Evolutionary conservation across 2,797 vertebrate genomes (phyloP).

Genomic region (Danio jaintianensis): DNA sequence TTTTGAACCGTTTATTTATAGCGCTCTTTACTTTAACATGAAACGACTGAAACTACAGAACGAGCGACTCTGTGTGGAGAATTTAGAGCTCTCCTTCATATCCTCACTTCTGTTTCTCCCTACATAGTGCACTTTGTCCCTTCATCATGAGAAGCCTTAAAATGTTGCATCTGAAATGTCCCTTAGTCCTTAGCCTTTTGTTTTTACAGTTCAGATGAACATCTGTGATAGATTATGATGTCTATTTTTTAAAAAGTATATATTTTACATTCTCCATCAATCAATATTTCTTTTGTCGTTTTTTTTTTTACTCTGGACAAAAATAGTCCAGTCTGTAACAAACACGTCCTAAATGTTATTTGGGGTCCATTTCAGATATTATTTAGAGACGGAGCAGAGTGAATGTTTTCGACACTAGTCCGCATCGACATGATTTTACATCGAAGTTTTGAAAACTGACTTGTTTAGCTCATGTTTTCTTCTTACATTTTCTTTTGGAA

Average conservation of each 20-base stretch:
- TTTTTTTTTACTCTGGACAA: background rate
- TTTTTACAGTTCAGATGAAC: slow-evolving; percentile 21
- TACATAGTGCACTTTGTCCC: slow-evolving; percentile 79
- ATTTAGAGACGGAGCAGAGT: background rate
- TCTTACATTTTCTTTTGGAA: background rate
- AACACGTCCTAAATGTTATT: slow-evolving; percentile 6
- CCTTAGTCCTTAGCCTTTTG: background rate
- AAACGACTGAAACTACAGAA: slow-evolving; percentile 15
- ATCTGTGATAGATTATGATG: slow-evolving; percentile 18
- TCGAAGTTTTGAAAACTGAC: background rate
- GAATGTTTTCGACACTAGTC: slow-evolving; percentile 15
- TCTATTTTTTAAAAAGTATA: background rate
- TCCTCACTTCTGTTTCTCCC: slow-evolving; percentile 39
- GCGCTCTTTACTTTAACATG: background rate
- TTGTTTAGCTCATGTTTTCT: background rate
- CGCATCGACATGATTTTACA: background rate
- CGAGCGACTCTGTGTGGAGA: slow-evolving; percentile 1
- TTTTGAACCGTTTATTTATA: slow-evolving; percentile 25
- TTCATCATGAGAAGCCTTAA: slow-evolving; percentile 83
- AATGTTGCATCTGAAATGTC: slow-evolving; percentile 72
- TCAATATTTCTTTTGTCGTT: background rate
- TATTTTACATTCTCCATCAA: slow-evolving; percentile 10
- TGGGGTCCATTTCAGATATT: background rate
- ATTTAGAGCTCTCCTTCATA: slow-evolving; percentile 45
- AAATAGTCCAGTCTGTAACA: background rate